Conservation (phyloP, 2,888 invertebrate species). For the Lathronympha strigana region DNA sequence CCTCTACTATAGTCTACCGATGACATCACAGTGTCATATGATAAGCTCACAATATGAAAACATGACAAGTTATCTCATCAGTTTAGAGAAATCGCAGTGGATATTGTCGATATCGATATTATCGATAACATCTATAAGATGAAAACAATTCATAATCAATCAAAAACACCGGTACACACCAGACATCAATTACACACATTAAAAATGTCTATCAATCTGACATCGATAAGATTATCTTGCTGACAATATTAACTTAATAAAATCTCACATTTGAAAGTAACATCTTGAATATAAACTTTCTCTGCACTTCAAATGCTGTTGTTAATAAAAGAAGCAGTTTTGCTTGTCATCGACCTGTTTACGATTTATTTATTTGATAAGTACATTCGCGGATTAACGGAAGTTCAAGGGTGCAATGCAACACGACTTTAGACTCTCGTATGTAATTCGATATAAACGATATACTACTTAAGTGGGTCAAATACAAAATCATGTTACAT, state of each 20-base stretch:
- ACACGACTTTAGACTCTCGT: too few relatives aligned
- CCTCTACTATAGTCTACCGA: too few relatives aligned
- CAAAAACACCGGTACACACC: not conserved
- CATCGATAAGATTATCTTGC: not conserved
- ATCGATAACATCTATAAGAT: too few relatives aligned
- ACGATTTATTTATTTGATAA: not conserved
- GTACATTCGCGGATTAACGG: not conserved
- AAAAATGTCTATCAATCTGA: not conserved
- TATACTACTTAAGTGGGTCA: too few relatives aligned
- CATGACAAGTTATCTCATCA: too few relatives aligned
- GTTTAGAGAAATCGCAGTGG: too few relatives aligned
- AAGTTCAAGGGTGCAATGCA: too few relatives aligned
- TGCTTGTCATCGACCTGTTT: not conserved
- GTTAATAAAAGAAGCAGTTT: not conserved
- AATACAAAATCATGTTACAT: too few relatives aligned
- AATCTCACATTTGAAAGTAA: slow-evolving; percentile 7
- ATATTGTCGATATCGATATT: too few relatives aligned
- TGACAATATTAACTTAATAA: not conserved
- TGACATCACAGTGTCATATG: too few relatives aligned
- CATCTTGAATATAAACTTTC: slow-evolving; percentile 16
- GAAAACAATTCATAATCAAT: too few relatives aligned
- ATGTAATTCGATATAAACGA: too few relatives aligned
- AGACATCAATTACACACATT: not conserved
- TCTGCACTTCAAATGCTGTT: slow-evolving; percentile 1
- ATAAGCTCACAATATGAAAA: not conserved